These are phyloP conservation scores for Blomia tropicalis DNA, from an alignment of 2,888 invertebrate genomes.

Conservation along the genomic window DNA sequence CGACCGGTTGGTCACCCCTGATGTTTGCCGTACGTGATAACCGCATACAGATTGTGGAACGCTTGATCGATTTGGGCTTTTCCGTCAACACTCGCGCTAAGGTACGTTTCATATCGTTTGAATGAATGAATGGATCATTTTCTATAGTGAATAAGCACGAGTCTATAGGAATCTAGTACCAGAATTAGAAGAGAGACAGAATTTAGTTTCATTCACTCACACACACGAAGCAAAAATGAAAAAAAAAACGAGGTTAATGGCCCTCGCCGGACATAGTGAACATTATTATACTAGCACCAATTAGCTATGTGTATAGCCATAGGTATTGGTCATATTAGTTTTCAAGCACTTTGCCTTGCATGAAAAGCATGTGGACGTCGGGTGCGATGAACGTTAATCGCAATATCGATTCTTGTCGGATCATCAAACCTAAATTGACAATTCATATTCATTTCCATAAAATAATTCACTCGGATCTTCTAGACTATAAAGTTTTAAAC, in stretches of 20 bases:
- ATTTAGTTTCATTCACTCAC: background rate
- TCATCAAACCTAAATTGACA: no score
- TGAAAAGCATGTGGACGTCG: no score
- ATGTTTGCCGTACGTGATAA: slow-evolving; percentile 95
- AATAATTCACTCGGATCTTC: no score
- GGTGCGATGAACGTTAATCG: no score
- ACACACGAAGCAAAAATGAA: background rate
- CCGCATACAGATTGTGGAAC: slow-evolving; percentile 69
- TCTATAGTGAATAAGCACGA: background rate
- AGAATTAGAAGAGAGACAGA: background rate
- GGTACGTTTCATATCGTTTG: slow-evolving; percentile 46
- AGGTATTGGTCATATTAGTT: no score
- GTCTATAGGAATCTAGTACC: no score
- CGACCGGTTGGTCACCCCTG: slow-evolving; percentile 58
- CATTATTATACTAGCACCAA: no score
- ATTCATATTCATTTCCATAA: no score
- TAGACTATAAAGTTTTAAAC: no score
- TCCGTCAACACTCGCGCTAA: slow-evolving; percentile 78
- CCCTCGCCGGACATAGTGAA: background rate
- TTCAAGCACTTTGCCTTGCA: no score
- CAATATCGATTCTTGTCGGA: no score
- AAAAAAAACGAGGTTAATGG: slow-evolving; percentile 9
- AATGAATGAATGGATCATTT: background rate
- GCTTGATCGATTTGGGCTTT: slow-evolving; percentile 77
- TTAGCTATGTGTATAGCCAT: no score